Evolutionary conservation across 2,797 vertebrate species (phyloP), one percentile per base, ranked within the genome.

Genomic region (Sebastes wilsoni): DNA sequence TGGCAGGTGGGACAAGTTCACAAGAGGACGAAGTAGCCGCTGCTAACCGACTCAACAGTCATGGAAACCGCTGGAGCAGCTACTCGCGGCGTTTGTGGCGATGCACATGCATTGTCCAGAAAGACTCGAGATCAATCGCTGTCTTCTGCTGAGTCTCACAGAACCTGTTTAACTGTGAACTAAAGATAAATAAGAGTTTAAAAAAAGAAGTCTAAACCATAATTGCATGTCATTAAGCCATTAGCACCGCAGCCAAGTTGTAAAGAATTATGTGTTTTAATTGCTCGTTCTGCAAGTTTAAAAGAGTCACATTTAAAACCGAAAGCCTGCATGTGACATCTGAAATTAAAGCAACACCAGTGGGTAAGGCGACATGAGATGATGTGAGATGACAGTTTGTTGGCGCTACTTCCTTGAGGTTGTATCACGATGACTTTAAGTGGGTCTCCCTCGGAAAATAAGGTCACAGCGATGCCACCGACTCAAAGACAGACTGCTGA

Each of bases 201-300:
- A 38, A 59, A 76, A 54, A 65, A 69, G 25, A 36, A 36, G 55
- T 32, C 64, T 62, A 70, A 73, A 58, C 82, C 72, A 80, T 77
- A 85, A 81, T 79, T 83, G 55, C 72, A 59, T 66, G 32, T 72
- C 66, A 77, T 87, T 55, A 74, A 77, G 62, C 27, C 25, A 75
- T 72, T 70, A 73, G 23, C 71, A 28, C 16, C 14, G 46, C 27
- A 75, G 82, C 84, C 79, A 82, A 77, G 72, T 38, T 70, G 68
- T 84, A 77, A 86, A 87, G 58, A 74, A 65, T 69, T 70, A 75
- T 65, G 60, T 30, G 61, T 68, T 79, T 81, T 75, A 86, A 86
- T 62, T 75, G 49, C 30, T 28, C 1, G 20, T 27, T 80, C 34
- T 62, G 36, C 52, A 52, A 10, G 55, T 75, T 76, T 74, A 18